These are phyloP conservation scores for Panurus biarmicus DNA, from an alignment of 2,113 vertebrate species.

Conservation along the genomic window DNA sequence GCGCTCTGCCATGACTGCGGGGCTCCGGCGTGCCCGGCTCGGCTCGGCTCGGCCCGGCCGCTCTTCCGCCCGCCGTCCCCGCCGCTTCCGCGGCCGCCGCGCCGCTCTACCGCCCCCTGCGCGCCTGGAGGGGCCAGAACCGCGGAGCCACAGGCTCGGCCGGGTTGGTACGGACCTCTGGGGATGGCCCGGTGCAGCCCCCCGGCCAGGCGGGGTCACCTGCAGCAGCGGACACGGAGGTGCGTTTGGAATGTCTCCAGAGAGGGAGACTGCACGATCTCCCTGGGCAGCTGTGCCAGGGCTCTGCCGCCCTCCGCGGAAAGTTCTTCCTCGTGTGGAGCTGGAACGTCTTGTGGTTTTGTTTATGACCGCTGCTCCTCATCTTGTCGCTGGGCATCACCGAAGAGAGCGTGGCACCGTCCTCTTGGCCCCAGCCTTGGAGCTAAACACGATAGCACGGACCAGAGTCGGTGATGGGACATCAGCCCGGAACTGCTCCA, in stretches of 20 bases:
- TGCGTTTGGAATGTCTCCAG: not conserved
- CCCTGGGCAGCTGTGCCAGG: not conserved
- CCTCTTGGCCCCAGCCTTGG: not conserved
- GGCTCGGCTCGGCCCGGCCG: rapidly evolving
- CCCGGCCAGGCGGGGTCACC: not conserved
- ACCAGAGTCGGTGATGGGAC: not conserved
- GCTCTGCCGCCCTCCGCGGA: not conserved
- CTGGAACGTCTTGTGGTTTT: not conserved
- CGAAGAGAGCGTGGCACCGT: not conserved
- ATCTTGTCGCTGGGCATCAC: not conserved
- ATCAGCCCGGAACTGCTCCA: not conserved
- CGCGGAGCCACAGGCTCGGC: rapidly evolving
- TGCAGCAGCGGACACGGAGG: not conserved
- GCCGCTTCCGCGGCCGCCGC: not conserved
- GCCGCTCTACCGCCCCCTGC: not conserved
- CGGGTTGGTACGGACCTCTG: too few relatives aligned
- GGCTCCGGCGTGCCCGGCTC: rapidly evolving
- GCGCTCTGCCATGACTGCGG: constrained; percentile 82
- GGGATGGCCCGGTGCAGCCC: too few relatives aligned
- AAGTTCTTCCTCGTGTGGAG: not conserved
- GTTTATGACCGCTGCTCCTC: not conserved
- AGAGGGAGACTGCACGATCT: not conserved
- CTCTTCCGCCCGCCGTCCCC: not conserved
- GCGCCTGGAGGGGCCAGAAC: not conserved
- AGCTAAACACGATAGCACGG: not conserved